Base-by-base conservation (phyloP, 2,888 invertebrate species). In the Clunio marinus region DNA sequence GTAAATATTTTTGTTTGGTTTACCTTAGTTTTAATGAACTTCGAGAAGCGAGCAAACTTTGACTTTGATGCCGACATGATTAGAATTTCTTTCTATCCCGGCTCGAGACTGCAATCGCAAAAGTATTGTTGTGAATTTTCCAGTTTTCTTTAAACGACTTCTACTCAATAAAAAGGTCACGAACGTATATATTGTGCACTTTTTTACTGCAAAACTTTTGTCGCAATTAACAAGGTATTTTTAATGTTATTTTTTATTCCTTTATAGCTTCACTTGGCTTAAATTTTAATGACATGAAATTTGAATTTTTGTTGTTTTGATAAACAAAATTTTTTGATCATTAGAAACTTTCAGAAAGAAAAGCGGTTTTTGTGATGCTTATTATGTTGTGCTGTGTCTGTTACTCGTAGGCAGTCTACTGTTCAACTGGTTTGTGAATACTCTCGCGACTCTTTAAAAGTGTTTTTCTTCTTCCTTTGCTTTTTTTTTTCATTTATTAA, bases 21-120 rank as follows among this genome's bases (percentile, higher is more conserved):
- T 77, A 78, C 78, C 79, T 77, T 78, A 71, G 77, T 76, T 71
- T 77, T 77, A 69, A 78, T 77, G 70, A 75, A 78, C 75, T 76
- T 78, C 69, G 78, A 58, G 55, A 68, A 68, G 15, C 25, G 46
- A 20, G 32, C 58, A 1, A 68, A 41, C 10, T 68, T 68, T 58
- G 45, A 68, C 28, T 68, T 68, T 10, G 68, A 41, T 58, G 41
- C 41, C 8, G 20, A 28, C 10, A 13, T 51, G 8, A 15, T 15
- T 45, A n/a, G 45, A 45, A 22, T 22, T n/a, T n/a, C n/a, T n/a
- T n/a, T n/a, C n/a, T 51, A 51, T 51, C 51, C 51, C 17, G 51
- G n/a, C 51, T 51, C n/a, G 22, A 41, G 41, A 7, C 3, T 41
- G 13, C 41, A 22, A 7, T 13, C 17, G 7, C 51, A n/a, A 22